These are phyloP conservation scores for Polymixis flavicincta DNA, from an alignment of 2,888 invertebrate genomes.

Conservation along the genomic window DNA sequence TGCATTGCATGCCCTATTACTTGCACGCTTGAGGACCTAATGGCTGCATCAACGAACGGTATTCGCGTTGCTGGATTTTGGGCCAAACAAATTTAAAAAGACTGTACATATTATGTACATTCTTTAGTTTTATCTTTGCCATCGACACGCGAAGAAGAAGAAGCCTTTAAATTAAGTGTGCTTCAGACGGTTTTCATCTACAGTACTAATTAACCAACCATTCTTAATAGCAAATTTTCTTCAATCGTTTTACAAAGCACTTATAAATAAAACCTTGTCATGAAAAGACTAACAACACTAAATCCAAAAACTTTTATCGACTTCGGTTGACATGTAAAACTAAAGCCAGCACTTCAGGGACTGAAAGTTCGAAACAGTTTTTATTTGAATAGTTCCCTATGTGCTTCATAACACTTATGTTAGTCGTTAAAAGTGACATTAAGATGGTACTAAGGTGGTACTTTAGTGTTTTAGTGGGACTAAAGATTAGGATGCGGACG, in stretches of 20 bases:
- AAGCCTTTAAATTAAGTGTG: too few relatives aligned
- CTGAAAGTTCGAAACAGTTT: slow-evolving; percentile 52
- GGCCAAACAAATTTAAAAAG: too few relatives aligned
- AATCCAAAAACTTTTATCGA: slow-evolving; percentile 42
- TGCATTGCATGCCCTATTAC: too few relatives aligned
- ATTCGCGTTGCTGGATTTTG: too few relatives aligned
- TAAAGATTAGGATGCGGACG: slow-evolving; percentile 37
- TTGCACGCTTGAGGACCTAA: too few relatives aligned
- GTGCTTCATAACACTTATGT: slow-evolving; percentile 62
- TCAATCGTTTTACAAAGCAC: too few relatives aligned
- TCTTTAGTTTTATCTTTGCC: too few relatives aligned
- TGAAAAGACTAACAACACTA: neutral
- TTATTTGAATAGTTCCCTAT: slow-evolving; percentile 61
- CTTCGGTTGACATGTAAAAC: slow-evolving; percentile 39
- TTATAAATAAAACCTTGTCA: slow-evolving; percentile 4
- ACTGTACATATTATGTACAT: too few relatives aligned
- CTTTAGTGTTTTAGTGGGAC: slow-evolving; percentile 50
- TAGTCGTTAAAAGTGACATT: slow-evolving; percentile 66
- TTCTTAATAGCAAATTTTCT: neutral
- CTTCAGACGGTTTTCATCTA: neutral
- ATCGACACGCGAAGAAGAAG: too few relatives aligned
- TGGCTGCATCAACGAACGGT: too few relatives aligned
- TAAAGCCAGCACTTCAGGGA: slow-evolving; percentile 34
- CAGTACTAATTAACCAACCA: neutral
- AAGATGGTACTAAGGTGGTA: slow-evolving; percentile 52